Conservation (phyloP, 23 tunicate genomes). For the Phallusia fumigata region DNA sequence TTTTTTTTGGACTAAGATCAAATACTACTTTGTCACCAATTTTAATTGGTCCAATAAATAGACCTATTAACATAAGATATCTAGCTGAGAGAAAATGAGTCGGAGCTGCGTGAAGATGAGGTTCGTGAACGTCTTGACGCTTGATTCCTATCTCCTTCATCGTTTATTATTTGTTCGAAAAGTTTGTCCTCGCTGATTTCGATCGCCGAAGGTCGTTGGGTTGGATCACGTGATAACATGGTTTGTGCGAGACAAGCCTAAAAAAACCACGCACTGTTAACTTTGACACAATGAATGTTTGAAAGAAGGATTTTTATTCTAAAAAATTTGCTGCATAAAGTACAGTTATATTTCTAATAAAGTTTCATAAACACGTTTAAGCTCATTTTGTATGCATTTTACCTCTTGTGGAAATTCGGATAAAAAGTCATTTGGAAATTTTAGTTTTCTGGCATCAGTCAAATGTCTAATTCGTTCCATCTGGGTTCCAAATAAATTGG, state of each 20-base stretch:
- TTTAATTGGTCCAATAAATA: too few species aligned
- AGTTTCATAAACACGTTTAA: too few species aligned
- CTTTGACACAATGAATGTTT: too few species aligned
- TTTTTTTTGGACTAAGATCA: too few species aligned
- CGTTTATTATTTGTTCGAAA: neutral
- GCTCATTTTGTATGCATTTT: neutral
- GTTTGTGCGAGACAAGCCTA: constrained; percentile 35
- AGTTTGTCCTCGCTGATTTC: constrained; percentile 43
- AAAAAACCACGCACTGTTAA: too few species aligned
- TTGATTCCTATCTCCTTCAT: neutral
- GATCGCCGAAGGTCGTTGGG: constrained; percentile 57
- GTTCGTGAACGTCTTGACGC: constrained; percentile 8
- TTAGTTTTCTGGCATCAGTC: constrained; percentile 57
- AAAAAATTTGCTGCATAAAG: too few species aligned
- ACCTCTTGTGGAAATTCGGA: constrained; percentile 44
- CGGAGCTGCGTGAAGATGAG: constrained; percentile 19
- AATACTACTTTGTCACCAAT: too few species aligned
- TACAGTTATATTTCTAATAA: too few species aligned
- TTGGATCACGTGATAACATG: constrained; percentile 48
- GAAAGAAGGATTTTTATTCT: too few species aligned
- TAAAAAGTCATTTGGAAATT: constrained; percentile 48
- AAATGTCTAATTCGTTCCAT: constrained; percentile 74
- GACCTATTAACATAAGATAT: too few species aligned
- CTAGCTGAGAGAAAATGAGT: constrained; percentile 5
- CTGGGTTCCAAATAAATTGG: constrained; percentile 61